Percentiles rank a stretch among this genome's conserved stretches.
These are phyloP conservation scores for Chelonia mydas DNA, from an alignment of 2,797 vertebrate species.

Conservation along the genomic window DNA sequence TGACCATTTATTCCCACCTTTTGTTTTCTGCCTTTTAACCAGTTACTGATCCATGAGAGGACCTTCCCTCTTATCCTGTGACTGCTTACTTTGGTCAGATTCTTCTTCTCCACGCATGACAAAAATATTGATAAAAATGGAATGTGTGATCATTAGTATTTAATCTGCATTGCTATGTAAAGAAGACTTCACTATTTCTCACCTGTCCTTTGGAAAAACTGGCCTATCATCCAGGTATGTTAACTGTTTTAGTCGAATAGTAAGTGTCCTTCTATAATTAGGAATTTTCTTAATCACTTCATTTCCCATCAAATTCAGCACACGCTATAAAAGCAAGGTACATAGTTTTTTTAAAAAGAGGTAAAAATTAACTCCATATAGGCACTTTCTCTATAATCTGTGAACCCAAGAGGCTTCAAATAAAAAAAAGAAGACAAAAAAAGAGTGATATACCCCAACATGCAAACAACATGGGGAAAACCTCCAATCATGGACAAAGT, in stretches of 20 bases:
- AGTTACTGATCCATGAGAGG: background rate
- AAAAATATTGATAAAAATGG: background rate
- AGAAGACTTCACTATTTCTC: conserved; percentile 33
- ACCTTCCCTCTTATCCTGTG: background rate
- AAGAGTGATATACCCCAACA: background rate
- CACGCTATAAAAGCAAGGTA: conserved; percentile 77
- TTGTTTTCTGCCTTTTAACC: background rate
- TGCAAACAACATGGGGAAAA: background rate
- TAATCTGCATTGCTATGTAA: background rate
- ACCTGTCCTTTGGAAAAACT: conserved; percentile 95
- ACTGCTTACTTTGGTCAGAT: background rate
- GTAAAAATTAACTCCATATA: background rate
- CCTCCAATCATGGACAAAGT: background rate
- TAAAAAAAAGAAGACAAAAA: background rate
- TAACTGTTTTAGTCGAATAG: conserved; percentile 85
- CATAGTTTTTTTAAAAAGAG: background rate
- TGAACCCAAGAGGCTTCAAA: background rate
- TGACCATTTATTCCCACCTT: background rate
- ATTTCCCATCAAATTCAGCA: conserved; percentile 93
- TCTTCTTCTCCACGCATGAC: background rate
- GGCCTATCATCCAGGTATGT: conserved; percentile 93
- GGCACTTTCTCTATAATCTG: background rate
- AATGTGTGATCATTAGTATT: background rate
- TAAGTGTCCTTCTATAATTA: conserved; percentile 92
- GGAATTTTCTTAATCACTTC: conserved; percentile 87